A percentile compares a stretch with the other conserved stretches of the same genome.
Conservation (phyloP, 2,113 vertebrate species). For the Laticauda laticaudata region DNA sequence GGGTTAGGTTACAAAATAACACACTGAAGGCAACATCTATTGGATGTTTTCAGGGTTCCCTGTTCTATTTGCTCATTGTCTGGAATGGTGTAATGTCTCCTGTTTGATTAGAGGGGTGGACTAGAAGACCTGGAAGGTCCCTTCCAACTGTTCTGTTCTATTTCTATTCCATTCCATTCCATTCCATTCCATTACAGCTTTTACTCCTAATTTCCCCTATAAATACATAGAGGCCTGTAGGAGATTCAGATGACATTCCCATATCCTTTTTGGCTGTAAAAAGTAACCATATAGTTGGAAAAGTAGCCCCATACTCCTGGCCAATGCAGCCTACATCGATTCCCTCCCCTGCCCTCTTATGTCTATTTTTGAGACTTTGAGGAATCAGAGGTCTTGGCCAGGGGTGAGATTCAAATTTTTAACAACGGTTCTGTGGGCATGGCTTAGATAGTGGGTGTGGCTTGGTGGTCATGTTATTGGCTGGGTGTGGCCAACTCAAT, state of each 20-base stretch:
- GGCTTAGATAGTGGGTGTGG: too few species aligned
- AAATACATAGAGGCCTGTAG: not conserved
- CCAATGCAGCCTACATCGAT: not conserved
- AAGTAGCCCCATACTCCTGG: not conserved
- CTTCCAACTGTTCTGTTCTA: too few species aligned
- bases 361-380: not conserved
- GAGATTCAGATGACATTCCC: not conserved
- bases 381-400: rapidly evolving
- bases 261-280: not conserved
- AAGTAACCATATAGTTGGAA: not conserved
- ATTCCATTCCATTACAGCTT: not conserved
- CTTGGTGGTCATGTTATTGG: too few species aligned
- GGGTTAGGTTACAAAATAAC: not conserved
- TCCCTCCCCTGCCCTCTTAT: not conserved
- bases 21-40: not conserved
- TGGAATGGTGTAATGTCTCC: not conserved
- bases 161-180: too few species aligned
- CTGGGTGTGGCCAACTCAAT: too few species aligned
- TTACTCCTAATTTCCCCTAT: not conserved
- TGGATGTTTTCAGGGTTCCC: not conserved
- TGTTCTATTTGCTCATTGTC: not conserved
- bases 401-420: too few species aligned
- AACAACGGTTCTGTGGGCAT: too few species aligned
- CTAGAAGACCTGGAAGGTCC: not conserved
- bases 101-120: not conserved